Conservation (phyloP, 2,888 invertebrate species). For the Venusia cambrica region DNA sequence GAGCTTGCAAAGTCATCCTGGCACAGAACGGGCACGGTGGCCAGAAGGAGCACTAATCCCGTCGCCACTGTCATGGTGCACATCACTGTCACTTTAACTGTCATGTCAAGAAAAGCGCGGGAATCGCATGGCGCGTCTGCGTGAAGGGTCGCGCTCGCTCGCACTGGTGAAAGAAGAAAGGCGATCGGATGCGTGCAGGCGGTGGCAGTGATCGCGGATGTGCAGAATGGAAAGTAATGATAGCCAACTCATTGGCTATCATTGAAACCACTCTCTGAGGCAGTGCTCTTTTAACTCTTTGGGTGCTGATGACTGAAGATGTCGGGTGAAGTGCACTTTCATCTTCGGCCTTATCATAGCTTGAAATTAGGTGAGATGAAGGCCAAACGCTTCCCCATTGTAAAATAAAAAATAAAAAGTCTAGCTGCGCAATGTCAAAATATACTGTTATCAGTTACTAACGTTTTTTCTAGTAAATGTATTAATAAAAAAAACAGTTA, state of each 20-base stretch:
- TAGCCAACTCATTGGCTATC: not conserved
- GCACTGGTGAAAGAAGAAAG: constrained; percentile 24
- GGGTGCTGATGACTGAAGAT: no score
- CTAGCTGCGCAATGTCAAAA: no score
- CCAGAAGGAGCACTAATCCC: constrained; percentile 17
- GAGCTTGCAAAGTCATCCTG: constrained; percentile 23
- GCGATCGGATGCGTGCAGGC: constrained; percentile 18
- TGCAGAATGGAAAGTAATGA: constrained; percentile 12
- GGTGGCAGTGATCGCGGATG: constrained; percentile 1
- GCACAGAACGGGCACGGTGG: constrained; percentile 11
- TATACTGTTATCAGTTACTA: no score
- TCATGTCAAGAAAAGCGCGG: constrained; percentile 22
- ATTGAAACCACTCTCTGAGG: constrained; percentile 5
- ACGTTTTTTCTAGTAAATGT: no score
- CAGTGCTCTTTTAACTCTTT: no score
- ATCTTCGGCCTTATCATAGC: no score
- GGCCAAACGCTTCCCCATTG: no score
- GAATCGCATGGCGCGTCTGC: constrained; percentile 20
- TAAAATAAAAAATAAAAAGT: no score
- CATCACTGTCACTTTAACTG: constrained; percentile 23
- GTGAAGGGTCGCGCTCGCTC: constrained; percentile 8
- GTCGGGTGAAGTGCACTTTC: no score
- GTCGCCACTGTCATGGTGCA: constrained; percentile 21
- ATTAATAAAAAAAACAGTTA: no score
- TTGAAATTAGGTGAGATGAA: no score